Conservation (phyloP, 2,888 invertebrate species). For the Idaea straminata region DNA sequence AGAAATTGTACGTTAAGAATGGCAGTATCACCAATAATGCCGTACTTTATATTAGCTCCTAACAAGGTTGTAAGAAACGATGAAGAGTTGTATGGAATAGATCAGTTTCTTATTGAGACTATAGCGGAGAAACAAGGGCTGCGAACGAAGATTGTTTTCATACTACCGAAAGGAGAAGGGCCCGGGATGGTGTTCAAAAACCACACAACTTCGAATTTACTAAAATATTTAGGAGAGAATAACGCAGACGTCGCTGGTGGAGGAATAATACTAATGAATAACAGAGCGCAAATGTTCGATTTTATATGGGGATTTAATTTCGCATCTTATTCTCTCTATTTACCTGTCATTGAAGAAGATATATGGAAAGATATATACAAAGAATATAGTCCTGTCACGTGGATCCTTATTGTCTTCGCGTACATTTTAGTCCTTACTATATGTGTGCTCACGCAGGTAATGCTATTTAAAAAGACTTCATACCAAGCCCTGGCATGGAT, state of each 20-base stretch:
- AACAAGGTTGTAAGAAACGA: constrained; percentile 36
- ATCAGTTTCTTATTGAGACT: constrained; percentile 49
- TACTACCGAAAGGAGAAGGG: constrained; percentile 22
- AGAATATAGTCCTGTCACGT: constrained; percentile 44
- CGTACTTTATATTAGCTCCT: constrained; percentile 39
- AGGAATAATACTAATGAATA: constrained; percentile 46
- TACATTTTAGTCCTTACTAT: constrained; percentile 32
- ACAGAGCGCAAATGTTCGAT: constrained; percentile 50
- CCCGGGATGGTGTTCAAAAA: constrained; percentile 48
- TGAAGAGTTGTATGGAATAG: constrained; percentile 40
- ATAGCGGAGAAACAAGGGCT: constrained; percentile 38
- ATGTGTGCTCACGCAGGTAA: constrained; percentile 21
- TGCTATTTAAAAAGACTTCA: constrained; percentile 23
- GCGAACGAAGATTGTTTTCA: constrained; percentile 37
- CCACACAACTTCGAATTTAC: constrained; percentile 45
- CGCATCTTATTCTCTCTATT: constrained; percentile 39
- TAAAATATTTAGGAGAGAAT: constrained; percentile 39
- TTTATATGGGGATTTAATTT: constrained; percentile 52
- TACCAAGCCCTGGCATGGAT: constrained; percentile 29
- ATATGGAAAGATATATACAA: constrained; percentile 50
- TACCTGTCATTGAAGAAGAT: constrained; percentile 36
- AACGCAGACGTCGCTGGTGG: constrained; percentile 48
- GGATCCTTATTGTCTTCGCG: constrained; percentile 45
- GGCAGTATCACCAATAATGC: constrained; percentile 39
- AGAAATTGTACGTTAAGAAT: constrained; percentile 46